Conservation (phyloP, 2,797 vertebrate genomes). For the Syngnathus rostellatus region DNA sequence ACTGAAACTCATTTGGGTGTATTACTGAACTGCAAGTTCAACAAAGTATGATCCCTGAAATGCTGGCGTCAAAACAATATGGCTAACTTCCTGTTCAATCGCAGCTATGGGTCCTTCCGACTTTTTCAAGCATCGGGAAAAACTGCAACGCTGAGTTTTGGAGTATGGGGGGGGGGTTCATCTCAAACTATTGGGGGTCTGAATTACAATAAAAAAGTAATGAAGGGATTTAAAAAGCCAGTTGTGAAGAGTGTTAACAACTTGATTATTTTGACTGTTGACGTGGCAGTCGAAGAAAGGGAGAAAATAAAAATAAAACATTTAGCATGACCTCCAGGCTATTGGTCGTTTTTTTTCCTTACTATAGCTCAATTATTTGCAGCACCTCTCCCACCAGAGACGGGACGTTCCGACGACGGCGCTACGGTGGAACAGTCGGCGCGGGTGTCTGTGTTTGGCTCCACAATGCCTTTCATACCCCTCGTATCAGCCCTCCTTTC, state of each 20-base stretch:
- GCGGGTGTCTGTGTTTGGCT: constrained; percentile 52
- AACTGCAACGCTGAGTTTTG: too few relatives aligned
- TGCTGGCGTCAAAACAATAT: not conserved
- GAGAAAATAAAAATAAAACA: not conserved
- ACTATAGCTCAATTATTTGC: constrained; percentile 23
- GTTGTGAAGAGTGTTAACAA: not conserved
- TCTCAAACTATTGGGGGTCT: not conserved
- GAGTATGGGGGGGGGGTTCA: not conserved
- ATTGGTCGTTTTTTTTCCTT: constrained; percentile 10
- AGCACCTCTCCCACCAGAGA: constrained; percentile 13
- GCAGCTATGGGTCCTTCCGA: not conserved
- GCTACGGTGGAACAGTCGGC: constrained; percentile 39
- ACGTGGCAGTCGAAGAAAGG: constrained; percentile 8
- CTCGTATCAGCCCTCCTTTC: constrained; percentile 61
- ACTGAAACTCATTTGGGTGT: too few relatives aligned
- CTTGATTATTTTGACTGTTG: constrained; percentile 8
- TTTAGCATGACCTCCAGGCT: not conserved
- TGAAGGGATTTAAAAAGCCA: not conserved
- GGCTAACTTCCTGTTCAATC: not conserved
- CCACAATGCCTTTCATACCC: constrained; percentile 60
- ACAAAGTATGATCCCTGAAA: too few relatives aligned
- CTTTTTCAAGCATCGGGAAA: not conserved
- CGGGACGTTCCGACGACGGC: constrained; percentile 22
- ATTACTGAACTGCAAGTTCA: too few relatives aligned
- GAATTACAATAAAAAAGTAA: not conserved